These are phyloP conservation scores for Datnioides undecimradiatus DNA, from an alignment of 2,113 vertebrate genomes.

Conservation along the genomic window DNA sequence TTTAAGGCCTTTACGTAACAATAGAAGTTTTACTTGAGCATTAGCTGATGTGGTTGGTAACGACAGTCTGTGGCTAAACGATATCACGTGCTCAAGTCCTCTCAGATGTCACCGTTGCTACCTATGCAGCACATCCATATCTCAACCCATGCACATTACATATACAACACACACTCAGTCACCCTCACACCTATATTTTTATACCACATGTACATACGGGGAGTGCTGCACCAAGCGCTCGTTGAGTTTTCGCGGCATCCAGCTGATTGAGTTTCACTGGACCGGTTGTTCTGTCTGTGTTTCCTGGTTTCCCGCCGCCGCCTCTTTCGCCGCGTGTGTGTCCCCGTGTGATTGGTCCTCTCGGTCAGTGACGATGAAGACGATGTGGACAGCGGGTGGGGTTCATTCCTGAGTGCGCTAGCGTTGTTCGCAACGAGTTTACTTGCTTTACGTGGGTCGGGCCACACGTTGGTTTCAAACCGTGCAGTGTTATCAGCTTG, in stretches of 20 bases:
- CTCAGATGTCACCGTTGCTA: slow-evolving; percentile 68
- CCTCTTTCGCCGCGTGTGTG: slow-evolving; percentile 10
- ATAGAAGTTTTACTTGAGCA: slow-evolving; percentile 31
- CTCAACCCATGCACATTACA: slow-evolving; percentile 41
- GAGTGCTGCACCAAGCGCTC: slow-evolving; percentile 44
- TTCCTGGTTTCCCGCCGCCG: slow-evolving; percentile 17
- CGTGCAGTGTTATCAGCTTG: not conserved
- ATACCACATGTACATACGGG: slow-evolving; percentile 34
- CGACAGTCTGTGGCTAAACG: slow-evolving; percentile 14
- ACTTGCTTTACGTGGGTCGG: not conserved
- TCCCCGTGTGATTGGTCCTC: slow-evolving; percentile 4
- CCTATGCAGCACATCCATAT: slow-evolving; percentile 76
- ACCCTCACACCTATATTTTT: slow-evolving; percentile 53
- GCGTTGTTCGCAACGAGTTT: slow-evolving; percentile 12
- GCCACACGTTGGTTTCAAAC: not conserved
- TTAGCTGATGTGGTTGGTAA: slow-evolving; percentile 1
- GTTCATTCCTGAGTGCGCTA: slow-evolving; percentile 69
- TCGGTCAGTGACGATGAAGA: not conserved
- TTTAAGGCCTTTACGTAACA: slow-evolving; percentile 27
- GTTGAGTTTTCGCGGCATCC: slow-evolving; percentile 34
- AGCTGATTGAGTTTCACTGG: slow-evolving; percentile 53
- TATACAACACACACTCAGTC: slow-evolving; percentile 40
- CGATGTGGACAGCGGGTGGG: not conserved
- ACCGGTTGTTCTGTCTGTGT: slow-evolving; percentile 14
- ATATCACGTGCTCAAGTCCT: slow-evolving; percentile 53